Evolutionary conservation across 53 echinoderm and acorn worm species (phyloP), one percentile per base, ranked within the genome.

Genomic region (Arbacia lixula): DNA sequence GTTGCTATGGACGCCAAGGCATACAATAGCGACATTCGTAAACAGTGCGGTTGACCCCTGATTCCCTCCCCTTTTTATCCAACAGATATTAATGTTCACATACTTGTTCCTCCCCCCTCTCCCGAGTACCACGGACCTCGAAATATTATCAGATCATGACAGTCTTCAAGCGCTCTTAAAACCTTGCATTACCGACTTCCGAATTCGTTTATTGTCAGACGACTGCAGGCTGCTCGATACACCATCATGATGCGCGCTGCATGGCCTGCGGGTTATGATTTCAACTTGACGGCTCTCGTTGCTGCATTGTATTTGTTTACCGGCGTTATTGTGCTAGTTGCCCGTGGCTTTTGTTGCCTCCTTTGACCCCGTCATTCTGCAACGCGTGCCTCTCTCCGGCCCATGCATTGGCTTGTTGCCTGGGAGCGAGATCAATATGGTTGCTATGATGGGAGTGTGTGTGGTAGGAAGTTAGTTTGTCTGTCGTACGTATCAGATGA

Each of bases 21-120:
- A 75, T 38, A 75, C 75, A 75, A 75, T 75, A 27, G 75, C 75
- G 75, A 75, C 75, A 75, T 75, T 32, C 53, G 75, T 75, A 75
- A 75, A 75, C 75, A 29, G 20, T 33, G 54, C 52, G 22, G 75
- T 31, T 75, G 75, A 75, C 75, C 75, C 75, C 75, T 33, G 33
- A 20, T 43, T 29, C 41, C 29, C 41, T 41, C 26, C 43, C 42
- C 14, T 71, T 37, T 71, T 43, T 43, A 41, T 24, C n/a, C 36
- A 34, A 50, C 50, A 34, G 35, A 10, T 10, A 22, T 36, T 16
- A 38, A 37, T 38, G 66, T 22, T 14, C 36, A n/a, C 36, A 34
- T 64, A 21, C 36, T n/a, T 19, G 66, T 66, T 9, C 25, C 36
- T n/a, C n/a, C n/a, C n/a, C n/a, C n/a, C n/a, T n/a, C n/a, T n/a